These are phyloP conservation scores for Ceratotherium simum DNA, from an alignment of 2,113 vertebrate species.

Conservation along the genomic window DNA sequence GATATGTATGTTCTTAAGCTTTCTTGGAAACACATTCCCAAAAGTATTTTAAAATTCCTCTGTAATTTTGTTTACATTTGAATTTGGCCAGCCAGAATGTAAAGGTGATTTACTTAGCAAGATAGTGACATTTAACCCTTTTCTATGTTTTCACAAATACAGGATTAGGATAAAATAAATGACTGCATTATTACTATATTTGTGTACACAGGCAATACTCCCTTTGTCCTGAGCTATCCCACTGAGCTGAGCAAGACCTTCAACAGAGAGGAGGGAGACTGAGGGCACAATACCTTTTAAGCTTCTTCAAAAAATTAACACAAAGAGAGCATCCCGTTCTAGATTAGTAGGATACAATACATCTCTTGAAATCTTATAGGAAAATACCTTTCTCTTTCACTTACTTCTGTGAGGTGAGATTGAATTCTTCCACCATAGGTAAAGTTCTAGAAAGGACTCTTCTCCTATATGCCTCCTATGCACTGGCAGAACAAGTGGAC, in stretches of 20 bases:
- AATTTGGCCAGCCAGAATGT: not conserved
- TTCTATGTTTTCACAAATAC: slow-evolving; percentile 43
- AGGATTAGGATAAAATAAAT: not conserved
- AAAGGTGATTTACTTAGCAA: slow-evolving; percentile 1
- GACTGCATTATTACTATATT: not conserved
- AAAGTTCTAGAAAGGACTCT: not conserved
- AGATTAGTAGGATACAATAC: not conserved
- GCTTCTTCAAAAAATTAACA: not conserved
- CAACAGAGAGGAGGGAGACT: not conserved
- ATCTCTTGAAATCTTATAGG: not conserved
- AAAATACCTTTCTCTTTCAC: not conserved
- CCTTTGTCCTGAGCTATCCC: not conserved
- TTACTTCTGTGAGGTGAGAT: not conserved
- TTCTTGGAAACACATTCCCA: not conserved
- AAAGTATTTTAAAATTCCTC: not conserved
- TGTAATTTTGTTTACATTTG: not conserved
- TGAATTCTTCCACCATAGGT: not conserved
- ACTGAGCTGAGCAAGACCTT: not conserved
- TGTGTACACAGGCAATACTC: not conserved
- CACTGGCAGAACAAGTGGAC: too few species aligned
- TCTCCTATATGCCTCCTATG: not conserved
- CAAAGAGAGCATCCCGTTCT: not conserved
- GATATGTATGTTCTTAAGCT: not conserved
- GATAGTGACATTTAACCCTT: not conserved
- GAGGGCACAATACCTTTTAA: not conserved